These are phyloP conservation scores for Hirudinaria manillensis DNA, from an alignment of 2,888 invertebrate species.

Conservation along the genomic window DNA sequence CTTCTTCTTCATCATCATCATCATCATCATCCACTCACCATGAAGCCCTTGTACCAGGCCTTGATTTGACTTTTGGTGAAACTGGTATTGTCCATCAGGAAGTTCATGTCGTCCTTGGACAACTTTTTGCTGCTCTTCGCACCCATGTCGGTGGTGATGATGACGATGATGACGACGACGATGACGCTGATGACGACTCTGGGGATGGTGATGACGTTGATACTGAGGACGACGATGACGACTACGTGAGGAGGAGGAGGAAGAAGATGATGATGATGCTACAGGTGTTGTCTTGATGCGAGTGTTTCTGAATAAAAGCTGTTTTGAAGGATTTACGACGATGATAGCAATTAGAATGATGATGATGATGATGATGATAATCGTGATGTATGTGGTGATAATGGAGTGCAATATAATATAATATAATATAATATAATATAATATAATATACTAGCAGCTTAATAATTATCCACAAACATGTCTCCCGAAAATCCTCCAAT, in stretches of 20 bases:
- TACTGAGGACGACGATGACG: neutral
- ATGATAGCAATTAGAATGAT: neutral
- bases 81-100: slow-evolving; percentile 91
- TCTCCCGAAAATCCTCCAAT: too few species aligned
- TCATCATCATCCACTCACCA: slow-evolving; percentile 65
- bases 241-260: neutral
- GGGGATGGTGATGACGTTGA: neutral
- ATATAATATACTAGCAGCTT: too few species aligned
- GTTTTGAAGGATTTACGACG: neutral
- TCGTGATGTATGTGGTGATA: neutral
- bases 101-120: slow-evolving; percentile 97
- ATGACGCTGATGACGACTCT: neutral
- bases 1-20: slow-evolving; percentile 31
- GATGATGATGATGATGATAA: neutral
- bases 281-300: neutral
- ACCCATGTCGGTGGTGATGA: slow-evolving; percentile 42
- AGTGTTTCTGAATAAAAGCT: too few species aligned
- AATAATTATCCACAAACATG: too few species aligned
- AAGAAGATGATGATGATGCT: neutral
- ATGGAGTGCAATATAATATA: neutral
- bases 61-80: slow-evolving; percentile 98
- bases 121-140: slow-evolving; percentile 62
- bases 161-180: neutral
- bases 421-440: too few species aligned
- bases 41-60: slow-evolving; percentile 99